Evolutionary conservation across 2,797 vertebrate species (phyloP), one percentile per base, ranked within the genome.

Genomic region (Lophius americanus): DNA sequence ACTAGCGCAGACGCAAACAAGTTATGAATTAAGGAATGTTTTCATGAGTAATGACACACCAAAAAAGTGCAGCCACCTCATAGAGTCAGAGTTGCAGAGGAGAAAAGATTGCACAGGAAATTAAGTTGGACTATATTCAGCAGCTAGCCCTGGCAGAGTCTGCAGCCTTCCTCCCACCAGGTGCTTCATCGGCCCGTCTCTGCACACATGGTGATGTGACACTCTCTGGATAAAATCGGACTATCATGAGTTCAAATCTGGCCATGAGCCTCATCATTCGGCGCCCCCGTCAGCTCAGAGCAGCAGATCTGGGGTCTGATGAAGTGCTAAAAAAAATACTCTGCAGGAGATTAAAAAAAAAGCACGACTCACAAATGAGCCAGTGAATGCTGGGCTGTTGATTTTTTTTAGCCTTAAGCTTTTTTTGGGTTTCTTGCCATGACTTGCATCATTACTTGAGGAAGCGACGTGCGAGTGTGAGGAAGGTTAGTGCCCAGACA

Each of bases 141-240:
- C 23, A 46, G 35, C 10, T 47, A 10, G 61, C 32, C n/a, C 60
- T 59, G 52, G 60, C 13, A 49, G 14, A 60, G 59, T 38, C 32
- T 11, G 46, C 48, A 47, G 52, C 10, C 37, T 61, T 53, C 13
- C 43, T 68, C 61, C 51, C 71, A 71, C 43, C 60, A 66, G 64
- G 64, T 72, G 64, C 59, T 48, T 62, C 51, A 37, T 35, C 23
- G 23, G 23, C 23, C 23, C 23, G 70, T 70, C n/a, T 51, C 73
- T 74, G 60, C 64, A 42, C 35, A 62, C 52, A 47, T 59, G 68
- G 56, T 37, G 48, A 77, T 60, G 62, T 54, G 64, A 50, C 33
- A 51, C 7, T 51, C 39, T 64, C 53, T 53, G 59, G 64, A 35
- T 23, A 69, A 74, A 74, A 74, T 35, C 23, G 62, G 54, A 60